These are phyloP conservation scores for Buceros bicornis DNA, from an alignment of 2,797 vertebrate genomes.

Conservation along the genomic window DNA sequence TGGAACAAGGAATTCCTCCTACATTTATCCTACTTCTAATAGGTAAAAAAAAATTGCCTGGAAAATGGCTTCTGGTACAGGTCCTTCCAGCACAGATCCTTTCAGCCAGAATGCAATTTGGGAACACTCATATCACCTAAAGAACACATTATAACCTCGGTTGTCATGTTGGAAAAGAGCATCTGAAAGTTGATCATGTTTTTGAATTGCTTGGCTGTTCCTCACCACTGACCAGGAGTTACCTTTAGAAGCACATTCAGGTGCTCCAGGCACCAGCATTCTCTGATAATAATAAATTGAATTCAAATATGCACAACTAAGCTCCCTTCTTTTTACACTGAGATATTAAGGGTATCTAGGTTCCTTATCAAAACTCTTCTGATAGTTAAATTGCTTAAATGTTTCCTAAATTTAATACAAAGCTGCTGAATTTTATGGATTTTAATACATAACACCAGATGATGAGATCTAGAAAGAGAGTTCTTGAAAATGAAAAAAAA, in stretches of 20 bases:
- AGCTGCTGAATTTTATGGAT: neutral
- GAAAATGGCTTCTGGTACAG: neutral
- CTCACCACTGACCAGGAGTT: neutral
- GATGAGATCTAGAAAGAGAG: neutral
- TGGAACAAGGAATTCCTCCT: neutral
- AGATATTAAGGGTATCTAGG: neutral
- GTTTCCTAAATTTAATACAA: conserved; percentile 1
- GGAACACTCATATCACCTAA: neutral
- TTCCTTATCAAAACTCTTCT: neutral
- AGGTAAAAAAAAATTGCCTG: neutral
- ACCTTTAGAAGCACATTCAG: neutral
- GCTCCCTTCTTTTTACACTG: neutral
- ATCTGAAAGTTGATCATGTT: neutral
- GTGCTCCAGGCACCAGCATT: neutral
- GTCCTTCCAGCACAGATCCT: neutral
- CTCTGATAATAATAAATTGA: neutral
- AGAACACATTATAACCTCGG: neutral
- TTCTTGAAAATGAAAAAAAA: neutral
- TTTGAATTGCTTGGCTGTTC: neutral
- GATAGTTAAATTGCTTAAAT: neutral
- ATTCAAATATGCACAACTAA: neutral
- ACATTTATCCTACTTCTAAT: neutral
- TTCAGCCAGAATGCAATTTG: neutral
- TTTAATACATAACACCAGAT: neutral
- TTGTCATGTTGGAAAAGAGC: neutral